Base-by-base conservation (phyloP, 2,797 vertebrate species). In the Sebastes matsubarae region DNA sequence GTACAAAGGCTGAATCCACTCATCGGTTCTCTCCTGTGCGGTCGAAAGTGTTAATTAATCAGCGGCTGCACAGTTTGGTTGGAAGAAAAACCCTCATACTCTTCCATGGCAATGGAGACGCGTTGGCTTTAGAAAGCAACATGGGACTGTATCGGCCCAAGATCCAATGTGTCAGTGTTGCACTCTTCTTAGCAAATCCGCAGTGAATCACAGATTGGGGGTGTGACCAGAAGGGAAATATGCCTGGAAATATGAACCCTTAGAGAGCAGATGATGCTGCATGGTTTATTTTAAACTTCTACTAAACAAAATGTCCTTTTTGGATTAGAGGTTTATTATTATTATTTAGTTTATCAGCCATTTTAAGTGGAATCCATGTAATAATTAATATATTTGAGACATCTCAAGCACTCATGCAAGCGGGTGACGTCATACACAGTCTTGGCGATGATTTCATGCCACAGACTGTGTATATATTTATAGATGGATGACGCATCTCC, bases 11-110 rank as follows among this genome's bases (percentile, higher is more conserved):
- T 59, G n/a, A 61, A 67, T 69, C 34, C 57, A 60, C 57, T 74
- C 71, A 79, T 71, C 78, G 38, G 72, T 63, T 85, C 24, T 34
- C 46, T 77, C 55, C 46, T 55, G 11, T 66, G 22, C 61, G 57
- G 57, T 72, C 64, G 46, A 74, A 82, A 68, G 70, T 72, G 74
- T 64, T 69, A 80, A 82, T 64, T 69, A 80, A 82, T 87, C 63
- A 22, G 55, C 55, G 69, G 46, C 67, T 63, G 20, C 24, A 38
- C 25, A 29, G 42, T 71, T 67, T 25, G 66, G 18, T 67, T 82
- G 73, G 60, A 60, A 60, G 8, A 8, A 38, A 75, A 75, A 66
- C 3, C 20, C 25, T 29, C 18, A 10, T 9, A 22, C 2, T 58
- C 42, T 22, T 84, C 69, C 61, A 68, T 73, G 64, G 77, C 36